These are phyloP conservation scores for Micoletzkya japonica DNA, from an alignment of 2,888 invertebrate genomes.

Conservation along the genomic window DNA sequence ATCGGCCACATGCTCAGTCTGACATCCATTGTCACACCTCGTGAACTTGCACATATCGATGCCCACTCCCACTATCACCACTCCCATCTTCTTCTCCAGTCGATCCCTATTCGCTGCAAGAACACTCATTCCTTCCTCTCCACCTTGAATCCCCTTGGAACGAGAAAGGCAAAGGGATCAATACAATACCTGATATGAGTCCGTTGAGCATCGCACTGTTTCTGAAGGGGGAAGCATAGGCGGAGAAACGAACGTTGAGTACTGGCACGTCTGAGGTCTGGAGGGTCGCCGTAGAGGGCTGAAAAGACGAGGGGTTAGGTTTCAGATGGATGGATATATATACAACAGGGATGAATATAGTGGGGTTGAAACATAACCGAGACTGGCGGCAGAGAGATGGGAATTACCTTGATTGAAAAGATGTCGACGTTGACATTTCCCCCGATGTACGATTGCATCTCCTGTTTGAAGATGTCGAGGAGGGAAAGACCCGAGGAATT, in stretches of 20 bases:
- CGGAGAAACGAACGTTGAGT: constrained; percentile 60
- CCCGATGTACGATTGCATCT: constrained; percentile 80
- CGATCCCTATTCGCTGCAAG: constrained; percentile 77
- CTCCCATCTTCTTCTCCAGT: constrained; percentile 65
- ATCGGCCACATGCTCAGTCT: constrained; percentile 54
- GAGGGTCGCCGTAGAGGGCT: constrained; percentile 46
- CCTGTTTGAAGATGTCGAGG: constrained; percentile 42
- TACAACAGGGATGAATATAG: no score
- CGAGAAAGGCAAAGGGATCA: background rate
- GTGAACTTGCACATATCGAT: constrained; percentile 72
- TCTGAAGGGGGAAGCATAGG: constrained; percentile 41
- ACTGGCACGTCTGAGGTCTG: constrained; percentile 50
- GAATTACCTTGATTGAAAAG: constrained; percentile 82
- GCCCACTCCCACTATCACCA: constrained; percentile 73
- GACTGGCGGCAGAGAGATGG: background rate
- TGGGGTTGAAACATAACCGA: background rate
- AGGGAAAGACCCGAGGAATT: constrained; percentile 38
- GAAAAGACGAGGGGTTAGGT: constrained; percentile 11
- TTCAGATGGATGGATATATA: background rate
- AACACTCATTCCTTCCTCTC: background rate
- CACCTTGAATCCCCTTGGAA: background rate
- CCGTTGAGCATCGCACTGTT: constrained; percentile 15
- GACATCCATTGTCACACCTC: constrained; percentile 61
- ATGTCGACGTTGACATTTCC: constrained; percentile 79
- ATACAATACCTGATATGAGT: constrained; percentile 9